phyloP scores from a whole-genome alignment of 2,888 invertebrate species.

The Calliopum simillimum region DNA sequence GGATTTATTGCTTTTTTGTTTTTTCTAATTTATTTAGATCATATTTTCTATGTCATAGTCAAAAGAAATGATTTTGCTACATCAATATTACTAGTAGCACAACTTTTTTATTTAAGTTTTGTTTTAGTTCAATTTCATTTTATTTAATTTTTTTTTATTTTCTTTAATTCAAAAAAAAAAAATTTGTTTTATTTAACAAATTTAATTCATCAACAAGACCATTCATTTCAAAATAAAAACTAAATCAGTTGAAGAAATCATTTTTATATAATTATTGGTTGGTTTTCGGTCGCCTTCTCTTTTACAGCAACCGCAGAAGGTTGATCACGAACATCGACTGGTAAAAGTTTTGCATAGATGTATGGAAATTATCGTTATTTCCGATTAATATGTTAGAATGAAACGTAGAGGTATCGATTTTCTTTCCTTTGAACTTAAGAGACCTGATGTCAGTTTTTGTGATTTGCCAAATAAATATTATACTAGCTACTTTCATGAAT shows the following conservation, averaged over 20 bases:
- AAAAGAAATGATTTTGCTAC: constrained; percentile 11
- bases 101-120: too few relatives aligned
- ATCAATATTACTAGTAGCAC: background rate
- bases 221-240: constrained; percentile 21
- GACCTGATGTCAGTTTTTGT: too few relatives aligned
- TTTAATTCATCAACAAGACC: constrained; percentile 18
- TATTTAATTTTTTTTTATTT: constrained; percentile 34
- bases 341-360: background rate
- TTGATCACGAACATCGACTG: constrained; percentile 68
- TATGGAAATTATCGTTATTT: too few relatives aligned
- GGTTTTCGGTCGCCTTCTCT: constrained; percentile 81
- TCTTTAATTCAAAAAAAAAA: constrained; percentile 27
- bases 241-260: constrained; percentile 19
- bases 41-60: background rate
- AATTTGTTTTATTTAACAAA: background rate
- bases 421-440: too few relatives aligned
- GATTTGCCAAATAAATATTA: too few relatives aligned
- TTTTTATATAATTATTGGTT: constrained; percentile 60
- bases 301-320: constrained; percentile 87
- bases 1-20: too few relatives aligned
- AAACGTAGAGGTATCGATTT: too few relatives aligned
- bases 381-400: too few relatives aligned
- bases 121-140: constrained; percentile 34
- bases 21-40: too few relatives aligned
- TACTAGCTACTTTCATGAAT: too few relatives aligned